phyloP scores from a whole-genome alignment of 2,113 vertebrate genomes.

The Ictalurus punctatus region DNA sequence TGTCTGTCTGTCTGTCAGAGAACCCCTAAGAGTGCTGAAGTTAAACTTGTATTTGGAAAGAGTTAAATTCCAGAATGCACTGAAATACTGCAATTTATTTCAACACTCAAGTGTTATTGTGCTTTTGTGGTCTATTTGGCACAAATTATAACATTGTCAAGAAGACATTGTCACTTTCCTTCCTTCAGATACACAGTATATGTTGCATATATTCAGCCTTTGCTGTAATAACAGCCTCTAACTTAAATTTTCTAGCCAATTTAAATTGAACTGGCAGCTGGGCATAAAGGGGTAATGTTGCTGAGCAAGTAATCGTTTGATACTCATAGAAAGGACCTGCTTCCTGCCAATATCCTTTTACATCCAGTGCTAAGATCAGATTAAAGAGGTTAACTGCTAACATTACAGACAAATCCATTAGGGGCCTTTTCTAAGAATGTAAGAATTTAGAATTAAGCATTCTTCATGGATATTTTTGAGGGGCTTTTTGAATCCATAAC shows the following conservation, averaged over 20 bases:
- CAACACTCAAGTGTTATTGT: neutral
- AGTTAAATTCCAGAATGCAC: neutral
- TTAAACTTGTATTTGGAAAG: neutral
- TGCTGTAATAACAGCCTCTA: neutral
- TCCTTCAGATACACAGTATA: neutral
- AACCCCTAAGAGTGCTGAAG: neutral
- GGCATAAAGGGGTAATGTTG: slow-evolving; percentile 8
- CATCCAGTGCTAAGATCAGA: neutral
- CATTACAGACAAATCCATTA: neutral
- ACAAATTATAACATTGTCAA: neutral
- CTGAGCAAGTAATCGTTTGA: slow-evolving; percentile 16
- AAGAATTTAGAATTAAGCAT: neutral
- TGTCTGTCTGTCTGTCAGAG: neutral
- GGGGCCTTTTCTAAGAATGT: neutral
- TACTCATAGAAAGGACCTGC: slow-evolving; percentile 5
- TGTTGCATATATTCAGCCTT: neutral
- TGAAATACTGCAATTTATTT: neutral
- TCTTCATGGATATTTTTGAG: neutral
- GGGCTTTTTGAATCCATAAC: neutral
- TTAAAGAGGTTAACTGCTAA: slow-evolving; percentile 4
- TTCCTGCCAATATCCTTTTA: slow-evolving; percentile 14
- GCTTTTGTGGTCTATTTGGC: neutral
- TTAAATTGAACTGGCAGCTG: slow-evolving; percentile 19
- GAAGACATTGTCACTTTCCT: neutral
- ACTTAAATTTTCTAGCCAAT: neutral